Evolutionary conservation across 2,797 vertebrate species (phyloP).

Genomic region (Limnodromus scolopaceus): DNA sequence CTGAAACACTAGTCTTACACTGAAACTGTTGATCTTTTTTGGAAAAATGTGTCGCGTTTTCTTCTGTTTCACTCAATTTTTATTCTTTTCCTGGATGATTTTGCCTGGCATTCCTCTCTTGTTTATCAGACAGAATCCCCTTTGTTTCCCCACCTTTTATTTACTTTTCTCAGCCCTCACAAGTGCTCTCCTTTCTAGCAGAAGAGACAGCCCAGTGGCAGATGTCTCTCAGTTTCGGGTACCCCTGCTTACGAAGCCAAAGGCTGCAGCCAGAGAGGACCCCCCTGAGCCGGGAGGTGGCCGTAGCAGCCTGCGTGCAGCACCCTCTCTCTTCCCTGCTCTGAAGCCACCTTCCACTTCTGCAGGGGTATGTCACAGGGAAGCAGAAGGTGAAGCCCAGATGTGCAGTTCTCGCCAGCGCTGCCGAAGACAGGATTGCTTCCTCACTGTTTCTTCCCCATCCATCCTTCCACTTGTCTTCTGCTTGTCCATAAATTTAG

Average conservation of each 20-base stretch:
- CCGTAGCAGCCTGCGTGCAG: not conserved
- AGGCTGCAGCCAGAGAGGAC: not conserved
- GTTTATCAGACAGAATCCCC: not conserved
- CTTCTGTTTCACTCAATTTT: not conserved
- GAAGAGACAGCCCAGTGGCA: not conserved
- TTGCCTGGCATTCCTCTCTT: not conserved
- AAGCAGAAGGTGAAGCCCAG: not conserved
- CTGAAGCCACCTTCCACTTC: not conserved
- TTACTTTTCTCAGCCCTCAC: not conserved
- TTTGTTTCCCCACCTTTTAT: not conserved
- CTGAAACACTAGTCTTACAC: not conserved
- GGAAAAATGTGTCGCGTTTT: fast-evolving
- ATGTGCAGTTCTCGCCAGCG: fast-evolving
- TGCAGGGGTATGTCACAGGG: fast-evolving
- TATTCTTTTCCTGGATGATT: not conserved
- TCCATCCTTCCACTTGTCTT: not conserved
- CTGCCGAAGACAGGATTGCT: not conserved
- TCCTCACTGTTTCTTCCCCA: fast-evolving
- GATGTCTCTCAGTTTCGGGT: fast-evolving
- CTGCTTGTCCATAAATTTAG: not conserved
- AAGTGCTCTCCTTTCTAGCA: not conserved
- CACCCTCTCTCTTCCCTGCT: not conserved
- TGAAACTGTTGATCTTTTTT: not conserved
- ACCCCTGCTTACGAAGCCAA: not conserved
- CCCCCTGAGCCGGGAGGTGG: not conserved